A percentile compares a stretch with the other conserved stretches of the same genome.
phyloP scores from a whole-genome alignment of 1,140 invertebrate species.

The Polyergus mexicanus region DNA sequence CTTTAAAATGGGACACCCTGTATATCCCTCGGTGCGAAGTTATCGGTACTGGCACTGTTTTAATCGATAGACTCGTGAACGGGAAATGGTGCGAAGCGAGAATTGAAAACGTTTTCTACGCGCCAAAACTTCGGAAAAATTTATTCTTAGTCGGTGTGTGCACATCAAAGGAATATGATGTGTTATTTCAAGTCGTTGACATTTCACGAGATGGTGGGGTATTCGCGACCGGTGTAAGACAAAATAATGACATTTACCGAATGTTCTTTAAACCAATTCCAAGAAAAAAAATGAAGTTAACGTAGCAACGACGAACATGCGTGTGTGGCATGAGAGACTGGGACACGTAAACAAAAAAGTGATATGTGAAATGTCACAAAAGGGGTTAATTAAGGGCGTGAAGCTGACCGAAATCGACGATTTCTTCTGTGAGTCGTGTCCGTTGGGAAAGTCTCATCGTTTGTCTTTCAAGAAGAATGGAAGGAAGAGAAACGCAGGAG shows the following conservation, averaged over 20 bases:
- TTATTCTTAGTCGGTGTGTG: neutral
- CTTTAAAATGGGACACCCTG: too few relatives aligned
- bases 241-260: neutral
- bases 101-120: neutral
- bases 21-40: too few relatives aligned
- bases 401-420: neutral
- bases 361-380: neutral
- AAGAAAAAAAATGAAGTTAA: neutral
- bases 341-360: neutral
- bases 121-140: neutral
- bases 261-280: neutral
- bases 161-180: neutral
- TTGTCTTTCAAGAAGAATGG: neutral
- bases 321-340: neutral
- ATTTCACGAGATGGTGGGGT: too few relatives aligned
- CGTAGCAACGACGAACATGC: neutral
- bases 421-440: neutral
- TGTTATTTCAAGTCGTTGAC: neutral
- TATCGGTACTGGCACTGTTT: too few relatives aligned
- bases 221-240: neutral
- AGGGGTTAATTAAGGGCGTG: neutral
- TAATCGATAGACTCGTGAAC: too few relatives aligned
- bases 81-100: neutral
- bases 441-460: neutral
- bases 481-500: neutral